Percentiles rank a stretch among this genome's conserved stretches.
Conservation (phyloP, 2,797 vertebrate species). For the Scarus forsteni region DNA sequence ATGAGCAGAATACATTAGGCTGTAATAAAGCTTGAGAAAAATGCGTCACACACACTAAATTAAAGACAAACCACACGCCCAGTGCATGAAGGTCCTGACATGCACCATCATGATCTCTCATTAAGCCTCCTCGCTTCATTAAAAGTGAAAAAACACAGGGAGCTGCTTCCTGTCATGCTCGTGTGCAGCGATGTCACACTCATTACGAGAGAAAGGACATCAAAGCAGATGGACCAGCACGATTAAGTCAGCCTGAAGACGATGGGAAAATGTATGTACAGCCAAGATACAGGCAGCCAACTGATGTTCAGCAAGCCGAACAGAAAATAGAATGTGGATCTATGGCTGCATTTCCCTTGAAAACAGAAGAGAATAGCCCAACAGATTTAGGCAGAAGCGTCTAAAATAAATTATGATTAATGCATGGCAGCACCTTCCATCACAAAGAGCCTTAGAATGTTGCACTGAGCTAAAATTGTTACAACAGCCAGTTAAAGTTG, state of each 20-base stretch:
- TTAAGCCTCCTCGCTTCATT: constrained; percentile 40
- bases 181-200: constrained; percentile 61
- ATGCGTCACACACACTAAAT: constrained; percentile 5
- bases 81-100: constrained; percentile 40
- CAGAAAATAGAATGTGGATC: constrained; percentile 4
- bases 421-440: no score
- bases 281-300: constrained; percentile 53
- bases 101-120: constrained; percentile 37
- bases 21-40: constrained; percentile 5
- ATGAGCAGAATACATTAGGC: neutral
- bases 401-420: no score
- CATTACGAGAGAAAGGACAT: constrained; percentile 71
- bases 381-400: no score
- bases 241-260: constrained; percentile 62
- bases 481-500: no score
- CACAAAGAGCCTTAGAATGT: no score
- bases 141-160: constrained; percentile 19
- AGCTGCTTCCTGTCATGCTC: constrained; percentile 55
- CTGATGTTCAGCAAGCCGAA: constrained; percentile 38
- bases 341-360: no score
- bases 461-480: no score
- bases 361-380: no score
- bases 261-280: constrained; percentile 48
- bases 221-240: constrained; percentile 70
- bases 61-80: constrained; percentile 22